These are phyloP conservation scores for Nycticebus coucang DNA, from an alignment of 2,113 vertebrate species.

Conservation along the genomic window DNA sequence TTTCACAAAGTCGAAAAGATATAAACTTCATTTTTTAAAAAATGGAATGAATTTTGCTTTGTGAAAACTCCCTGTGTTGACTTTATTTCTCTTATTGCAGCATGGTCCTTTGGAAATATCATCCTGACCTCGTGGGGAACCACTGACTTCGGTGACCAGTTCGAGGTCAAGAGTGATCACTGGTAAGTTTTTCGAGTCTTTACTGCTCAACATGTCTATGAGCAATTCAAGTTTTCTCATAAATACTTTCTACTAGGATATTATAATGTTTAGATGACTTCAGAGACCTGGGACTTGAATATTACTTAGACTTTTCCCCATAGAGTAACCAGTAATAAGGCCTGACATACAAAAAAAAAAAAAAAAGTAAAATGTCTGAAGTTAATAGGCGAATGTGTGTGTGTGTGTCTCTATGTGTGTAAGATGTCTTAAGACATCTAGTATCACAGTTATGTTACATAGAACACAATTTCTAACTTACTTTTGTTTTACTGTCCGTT, in stretches of 20 bases:
- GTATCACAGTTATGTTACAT: neutral
- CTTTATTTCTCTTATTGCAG: neutral
- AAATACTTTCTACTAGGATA: neutral
- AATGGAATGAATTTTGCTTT: neutral
- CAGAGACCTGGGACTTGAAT: neutral
- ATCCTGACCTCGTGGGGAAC: neutral
- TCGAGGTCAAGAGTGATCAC: neutral
- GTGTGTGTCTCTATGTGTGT: neutral
- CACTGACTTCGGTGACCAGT: neutral
- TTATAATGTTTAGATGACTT: neutral
- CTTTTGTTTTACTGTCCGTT: conserved; percentile 47
- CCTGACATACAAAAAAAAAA: neutral
- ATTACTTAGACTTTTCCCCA: neutral
- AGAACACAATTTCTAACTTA: conserved; percentile 14
- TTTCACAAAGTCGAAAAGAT: conserved; percentile 21
- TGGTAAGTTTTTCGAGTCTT: neutral
- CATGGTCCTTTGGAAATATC: neutral
- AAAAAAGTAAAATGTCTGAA: neutral
- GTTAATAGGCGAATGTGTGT: neutral
- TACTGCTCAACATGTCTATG: neutral
- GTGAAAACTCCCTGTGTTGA: conserved; percentile 1
- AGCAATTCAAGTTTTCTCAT: neutral
- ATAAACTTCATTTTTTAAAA: neutral
- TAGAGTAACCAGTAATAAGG: neutral
- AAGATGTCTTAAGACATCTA: neutral